phyloP scores from a whole-genome alignment of 1,140 invertebrate species.

The Conus ventricosus region DNA sequence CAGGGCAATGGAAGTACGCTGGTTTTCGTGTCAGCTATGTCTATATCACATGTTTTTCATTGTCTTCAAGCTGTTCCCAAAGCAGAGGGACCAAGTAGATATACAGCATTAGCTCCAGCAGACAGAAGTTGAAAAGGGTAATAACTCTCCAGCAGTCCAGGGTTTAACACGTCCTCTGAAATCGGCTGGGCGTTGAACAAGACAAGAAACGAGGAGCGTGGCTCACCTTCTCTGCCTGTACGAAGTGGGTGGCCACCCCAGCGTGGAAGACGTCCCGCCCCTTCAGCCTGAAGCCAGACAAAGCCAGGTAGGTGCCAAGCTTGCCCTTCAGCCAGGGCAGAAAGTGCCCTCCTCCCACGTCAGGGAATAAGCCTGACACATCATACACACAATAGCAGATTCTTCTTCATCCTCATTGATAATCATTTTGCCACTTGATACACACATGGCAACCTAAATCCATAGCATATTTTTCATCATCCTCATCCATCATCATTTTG shows the following conservation, averaged over 20 bases:
- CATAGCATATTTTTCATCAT: neutral
- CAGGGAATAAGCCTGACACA: slow-evolving; percentile 87
- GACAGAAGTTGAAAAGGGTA: too few relatives aligned
- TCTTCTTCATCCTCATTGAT: neutral
- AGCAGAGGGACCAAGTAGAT: too few relatives aligned
- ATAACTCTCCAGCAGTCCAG: neutral
- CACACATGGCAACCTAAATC: neutral
- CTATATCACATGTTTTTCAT: too few relatives aligned
- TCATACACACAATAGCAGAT: neutral
- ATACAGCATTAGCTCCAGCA: too few relatives aligned
- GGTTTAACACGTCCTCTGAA: slow-evolving; percentile 86
- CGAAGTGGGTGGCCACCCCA: slow-evolving; percentile 96
- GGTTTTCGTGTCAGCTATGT: too few relatives aligned
- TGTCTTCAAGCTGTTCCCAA: too few relatives aligned
- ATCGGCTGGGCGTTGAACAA: slow-evolving; percentile 89
- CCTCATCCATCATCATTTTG: neutral
- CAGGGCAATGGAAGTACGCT: too few relatives aligned
- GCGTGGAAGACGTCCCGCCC: slow-evolving; percentile 91
- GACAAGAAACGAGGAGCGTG: neutral
- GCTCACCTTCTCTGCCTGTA: slow-evolving; percentile 76
- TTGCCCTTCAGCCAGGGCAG: slow-evolving; percentile 89
- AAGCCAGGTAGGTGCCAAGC: slow-evolving; percentile 92
- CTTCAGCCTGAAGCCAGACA: slow-evolving; percentile 89
- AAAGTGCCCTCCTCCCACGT: slow-evolving; percentile 96
- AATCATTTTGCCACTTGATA: neutral